Evolutionary conservation across 1,140 invertebrate species (phyloP), one percentile per base, ranked within the genome.

Genomic region (Rhagoletis pomonella): DNA sequence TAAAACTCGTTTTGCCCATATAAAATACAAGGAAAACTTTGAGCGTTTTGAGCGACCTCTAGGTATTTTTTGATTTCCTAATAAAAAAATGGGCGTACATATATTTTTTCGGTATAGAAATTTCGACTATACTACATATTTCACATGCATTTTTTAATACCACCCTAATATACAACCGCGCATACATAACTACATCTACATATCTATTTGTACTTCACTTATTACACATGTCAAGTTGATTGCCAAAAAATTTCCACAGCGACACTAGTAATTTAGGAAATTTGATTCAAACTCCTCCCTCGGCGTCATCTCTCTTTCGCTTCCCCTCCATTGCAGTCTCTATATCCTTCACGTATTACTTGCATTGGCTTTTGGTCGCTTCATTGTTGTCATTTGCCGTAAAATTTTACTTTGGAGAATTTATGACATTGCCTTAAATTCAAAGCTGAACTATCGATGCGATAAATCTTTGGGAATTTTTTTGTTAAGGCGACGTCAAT

Each of bases 161-260:
- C 29, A 29, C 29, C 29, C 29, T 29, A 29, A 29, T 29, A 29
- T 29, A 29, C 29, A 29, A 29, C 29, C 29, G 29, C 17, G 12
- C 60, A 55, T 55, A 2, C 10, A 55, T 10, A 10, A 55, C 5
- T 55, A 55, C 50, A 55, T 7, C 5, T 55, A 55, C 50, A 55
- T 10, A 55, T 55, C 5, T 55, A 55, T 55, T 7, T 55, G 50
- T 55, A 14, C 9, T n/a, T 4, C 60, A 14, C 60, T 62, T 62
- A 62, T 62, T 62, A 62, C 60, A 62, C 60, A 62, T 62, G 12
- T 62, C 60, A 62, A 62, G 60, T 62, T 62, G 12, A 62, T 62
- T 62, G 60, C 60, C 60, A 62, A 62, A 62, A 62, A 62, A 62
- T 62, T 17, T 62, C 60, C n/a, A 62, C 60, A 62, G n/a, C 60